Base-by-base conservation (phyloP, 2,888 invertebrate species). In the Microctonus hyperodae region DNA sequence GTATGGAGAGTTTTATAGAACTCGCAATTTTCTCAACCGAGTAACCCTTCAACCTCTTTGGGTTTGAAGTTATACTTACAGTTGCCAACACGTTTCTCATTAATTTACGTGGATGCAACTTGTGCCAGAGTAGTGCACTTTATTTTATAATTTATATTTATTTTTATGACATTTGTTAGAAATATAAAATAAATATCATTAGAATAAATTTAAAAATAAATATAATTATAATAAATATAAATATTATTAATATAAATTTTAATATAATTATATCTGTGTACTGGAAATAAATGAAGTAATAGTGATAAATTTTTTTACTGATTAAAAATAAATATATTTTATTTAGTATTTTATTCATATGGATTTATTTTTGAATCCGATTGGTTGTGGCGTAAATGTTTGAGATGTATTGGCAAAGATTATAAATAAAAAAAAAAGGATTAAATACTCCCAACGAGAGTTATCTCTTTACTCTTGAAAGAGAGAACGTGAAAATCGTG, bases 41-140 rank as follows among this genome's bases (percentile, higher is more conserved):
- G 53, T 65, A 59, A 65, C 59, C 59, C 53, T 37, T 65, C 65
- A 65, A 65, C 65, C 50, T 64, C 53, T 59, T 28, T 23, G 13
- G 44, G 6, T 25, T 63, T 63, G 55, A 63, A 51, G 60, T 50
- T 28, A 28, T 60, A 48, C 50, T 61, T 51, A 61, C 35, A 44
- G 9, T 16, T 7, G 23, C 51, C 50, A n/a, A 13, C 50, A 13
- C 23, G 65, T 23, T 25, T 25, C 59, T 65, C 65, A 37, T 55
- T 65, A 65, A 50, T 59, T 25, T 35, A 59, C 51, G 64, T 58
- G 64, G 58, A 58, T 48, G 23, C 37, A 58, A 64, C 37, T 28
- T 13, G 16, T 16, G 31, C 20, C 37, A 40, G 53, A 37, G 35
- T 28, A 28, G n/a, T 51, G 33, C 61, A 51, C 50, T 61, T 33